These are phyloP conservation scores for Cyphomyrus discorhynchus DNA, from an alignment of 2,113 vertebrate genomes.

Conservation along the genomic window DNA sequence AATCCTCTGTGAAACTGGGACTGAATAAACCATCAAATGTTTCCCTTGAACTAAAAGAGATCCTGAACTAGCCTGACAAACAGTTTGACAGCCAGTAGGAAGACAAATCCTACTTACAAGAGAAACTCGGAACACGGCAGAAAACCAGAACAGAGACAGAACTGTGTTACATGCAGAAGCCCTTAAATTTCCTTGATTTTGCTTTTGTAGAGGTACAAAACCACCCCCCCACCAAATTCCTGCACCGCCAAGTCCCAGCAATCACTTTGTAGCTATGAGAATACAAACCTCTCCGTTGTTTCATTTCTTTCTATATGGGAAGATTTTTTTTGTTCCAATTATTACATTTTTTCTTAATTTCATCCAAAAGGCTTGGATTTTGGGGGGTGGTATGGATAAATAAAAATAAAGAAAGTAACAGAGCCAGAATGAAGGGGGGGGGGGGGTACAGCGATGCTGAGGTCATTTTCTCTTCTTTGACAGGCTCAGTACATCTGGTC, in stretches of 20 bases:
- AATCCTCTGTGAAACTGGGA: not conserved
- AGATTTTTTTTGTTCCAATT: conserved; percentile 43
- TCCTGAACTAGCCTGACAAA: not conserved
- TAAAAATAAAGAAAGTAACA: conserved; percentile 35
- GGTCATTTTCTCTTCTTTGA: conserved; percentile 50
- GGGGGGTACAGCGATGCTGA: conserved; percentile 47
- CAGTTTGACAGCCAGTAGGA: not conserved
- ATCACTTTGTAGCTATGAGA: conserved; percentile 18
- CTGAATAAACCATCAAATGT: not conserved
- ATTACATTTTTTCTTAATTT: conserved; percentile 33
- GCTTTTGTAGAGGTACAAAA: not conserved
- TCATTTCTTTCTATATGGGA: conserved; percentile 23
- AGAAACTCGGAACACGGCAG: not conserved
- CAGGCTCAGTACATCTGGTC: conserved; percentile 52
- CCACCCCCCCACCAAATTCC: not conserved
- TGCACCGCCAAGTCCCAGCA: not conserved
- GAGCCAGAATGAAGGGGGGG: conserved; percentile 30
- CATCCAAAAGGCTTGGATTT: conserved; percentile 31
- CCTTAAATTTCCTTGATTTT: conserved; percentile 6
- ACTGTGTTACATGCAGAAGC: not conserved
- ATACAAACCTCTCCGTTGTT: conserved; percentile 15
- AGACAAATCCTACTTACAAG: not conserved
- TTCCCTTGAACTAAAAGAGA: not conserved
- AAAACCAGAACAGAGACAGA: not conserved
- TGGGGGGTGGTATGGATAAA: not conserved